These are phyloP conservation scores for Macrocentrus cingulum DNA, from an alignment of 1,140 invertebrate genomes.

Conservation along the genomic window DNA sequence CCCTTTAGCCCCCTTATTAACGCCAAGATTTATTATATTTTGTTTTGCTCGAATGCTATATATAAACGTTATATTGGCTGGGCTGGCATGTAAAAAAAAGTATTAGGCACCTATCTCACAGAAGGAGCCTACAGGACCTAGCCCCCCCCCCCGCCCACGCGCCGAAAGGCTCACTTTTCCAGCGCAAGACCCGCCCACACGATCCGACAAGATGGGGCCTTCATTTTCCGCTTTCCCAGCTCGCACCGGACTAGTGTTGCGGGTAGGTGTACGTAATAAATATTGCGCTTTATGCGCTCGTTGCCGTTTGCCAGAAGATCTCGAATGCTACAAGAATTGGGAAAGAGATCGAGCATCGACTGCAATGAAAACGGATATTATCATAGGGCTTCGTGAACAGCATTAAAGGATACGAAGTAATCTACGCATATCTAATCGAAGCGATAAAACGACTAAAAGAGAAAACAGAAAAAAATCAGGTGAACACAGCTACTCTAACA, in stretches of 20 bases:
- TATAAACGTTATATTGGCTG: no score
- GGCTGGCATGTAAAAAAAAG: no score
- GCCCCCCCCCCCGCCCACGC: no score
- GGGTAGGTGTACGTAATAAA: conserved; percentile 38
- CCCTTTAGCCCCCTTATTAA: no score
- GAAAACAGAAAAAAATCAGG: conserved; percentile 46
- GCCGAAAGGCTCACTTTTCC: no score
- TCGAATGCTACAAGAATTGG: conserved; percentile 42
- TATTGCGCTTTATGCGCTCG: conserved; percentile 34
- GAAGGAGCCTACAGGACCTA: no score
- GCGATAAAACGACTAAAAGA: conserved; percentile 43
- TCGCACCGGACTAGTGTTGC: conserved; percentile 33
- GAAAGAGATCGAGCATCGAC: conserved; percentile 36
- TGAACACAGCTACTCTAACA: no score
- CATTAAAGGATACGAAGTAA: conserved; percentile 42
- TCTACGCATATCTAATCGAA: conserved; percentile 47
- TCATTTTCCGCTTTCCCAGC: conserved; percentile 36
- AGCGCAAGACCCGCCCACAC: conserved; percentile 38
- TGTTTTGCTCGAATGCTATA: no score
- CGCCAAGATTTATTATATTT: no score
- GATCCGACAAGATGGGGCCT: conserved; percentile 35
- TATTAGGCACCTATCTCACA: no score
- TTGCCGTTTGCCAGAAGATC: conserved; percentile 22
- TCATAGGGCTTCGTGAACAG: conserved; percentile 47
- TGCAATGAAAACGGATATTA: conserved; percentile 52